A percentile compares a stretch with the other conserved stretches of the same genome.
phyloP scores from a whole-genome alignment of 2,113 vertebrate genomes.

The Donacobius atricapilla region DNA sequence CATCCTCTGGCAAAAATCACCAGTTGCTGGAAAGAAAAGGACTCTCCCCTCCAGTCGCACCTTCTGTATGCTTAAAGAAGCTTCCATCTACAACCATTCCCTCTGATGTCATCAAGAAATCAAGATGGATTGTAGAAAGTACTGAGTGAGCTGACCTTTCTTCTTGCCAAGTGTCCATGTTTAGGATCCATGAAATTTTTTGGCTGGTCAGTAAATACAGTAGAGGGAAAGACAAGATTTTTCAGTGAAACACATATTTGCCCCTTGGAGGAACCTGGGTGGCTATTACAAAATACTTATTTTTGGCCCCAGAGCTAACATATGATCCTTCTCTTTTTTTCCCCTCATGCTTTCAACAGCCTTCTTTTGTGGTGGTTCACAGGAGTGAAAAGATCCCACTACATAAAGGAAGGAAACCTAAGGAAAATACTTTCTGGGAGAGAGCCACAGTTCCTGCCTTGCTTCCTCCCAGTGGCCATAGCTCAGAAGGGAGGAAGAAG shows the following conservation, averaged over 20 bases:
- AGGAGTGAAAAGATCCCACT: background rate
- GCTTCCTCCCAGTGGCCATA: fast-evolving
- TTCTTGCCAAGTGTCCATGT: background rate
- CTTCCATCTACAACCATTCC: background rate
- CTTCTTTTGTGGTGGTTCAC: background rate
- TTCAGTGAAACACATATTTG: background rate
- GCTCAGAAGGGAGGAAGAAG: background rate
- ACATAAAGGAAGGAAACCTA: background rate
- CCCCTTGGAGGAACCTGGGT: background rate
- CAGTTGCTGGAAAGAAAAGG: background rate
- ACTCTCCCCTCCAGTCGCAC: background rate
- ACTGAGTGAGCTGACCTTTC: background rate
- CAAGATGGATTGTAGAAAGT: background rate
- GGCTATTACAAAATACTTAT: background rate
- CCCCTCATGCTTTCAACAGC: background rate
- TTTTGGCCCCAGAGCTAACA: background rate
- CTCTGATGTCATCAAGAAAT: background rate
- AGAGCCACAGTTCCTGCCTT: background rate
- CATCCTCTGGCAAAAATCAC: background rate
- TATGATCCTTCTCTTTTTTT: background rate
- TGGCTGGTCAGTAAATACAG: background rate
- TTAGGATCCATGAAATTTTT: background rate
- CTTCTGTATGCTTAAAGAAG: background rate
- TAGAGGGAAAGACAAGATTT: background rate
- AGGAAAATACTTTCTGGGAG: background rate